Evolutionary conservation across 1,140 invertebrate species (phyloP).

Genomic region (Caenorhabditis remanei): DNA sequence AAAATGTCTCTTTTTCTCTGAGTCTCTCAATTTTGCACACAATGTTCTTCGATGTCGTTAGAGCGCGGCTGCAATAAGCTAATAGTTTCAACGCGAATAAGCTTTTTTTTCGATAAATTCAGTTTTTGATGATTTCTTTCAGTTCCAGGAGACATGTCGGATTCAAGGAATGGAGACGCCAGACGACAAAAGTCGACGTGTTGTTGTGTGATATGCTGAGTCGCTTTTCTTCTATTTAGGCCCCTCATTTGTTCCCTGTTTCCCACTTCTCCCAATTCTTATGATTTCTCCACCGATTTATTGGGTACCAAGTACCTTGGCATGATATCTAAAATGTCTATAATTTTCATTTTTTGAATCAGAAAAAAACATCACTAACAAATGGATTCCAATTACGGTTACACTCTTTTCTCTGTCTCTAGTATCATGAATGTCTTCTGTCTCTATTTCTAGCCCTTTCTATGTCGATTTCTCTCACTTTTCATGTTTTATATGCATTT

Average conservation of each 20-base stretch:
- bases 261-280: background rate
- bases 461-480: constrained; percentile 1
- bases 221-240: background rate
- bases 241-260: background rate
- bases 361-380: constrained; percentile 37
- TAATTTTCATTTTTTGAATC: background rate
- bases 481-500: constrained; percentile 57
- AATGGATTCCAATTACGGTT: constrained; percentile 57
- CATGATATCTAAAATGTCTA: background rate
- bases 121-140: background rate
- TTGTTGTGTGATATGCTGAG: constrained; percentile 60
- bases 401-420: constrained; percentile 42
- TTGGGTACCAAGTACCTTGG: constrained; percentile 11
- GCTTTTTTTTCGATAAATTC: background rate
- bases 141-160: constrained; percentile 59
- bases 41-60: no score
- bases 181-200: constrained; percentile 54
- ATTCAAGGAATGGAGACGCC: constrained; percentile 40
- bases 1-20: no score
- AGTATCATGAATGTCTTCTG: constrained; percentile 3
- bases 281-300: background rate
- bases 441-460: background rate
- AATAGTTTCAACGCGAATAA: no score
- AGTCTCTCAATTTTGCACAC: no score
- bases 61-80: no score